These are phyloP conservation scores for Meliscaeva auricollis DNA, from an alignment of 2,888 invertebrate genomes.

Conservation along the genomic window DNA sequence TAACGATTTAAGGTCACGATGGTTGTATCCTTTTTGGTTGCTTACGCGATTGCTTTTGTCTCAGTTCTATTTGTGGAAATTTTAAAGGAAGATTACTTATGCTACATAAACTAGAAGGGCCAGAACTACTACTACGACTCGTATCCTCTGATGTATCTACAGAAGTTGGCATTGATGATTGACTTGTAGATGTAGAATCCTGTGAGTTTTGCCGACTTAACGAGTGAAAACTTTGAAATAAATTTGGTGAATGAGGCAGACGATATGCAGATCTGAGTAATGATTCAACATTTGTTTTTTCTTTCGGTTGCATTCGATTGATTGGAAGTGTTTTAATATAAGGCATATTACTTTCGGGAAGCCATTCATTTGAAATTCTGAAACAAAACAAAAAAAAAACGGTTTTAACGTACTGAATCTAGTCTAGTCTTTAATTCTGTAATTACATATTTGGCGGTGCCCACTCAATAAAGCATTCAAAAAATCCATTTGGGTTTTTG, in stretches of 20 bases:
- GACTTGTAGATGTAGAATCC: slow-evolving; percentile 51
- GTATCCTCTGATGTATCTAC: slow-evolving; percentile 51
- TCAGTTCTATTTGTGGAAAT: slow-evolving; percentile 80
- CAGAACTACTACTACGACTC: slow-evolving; percentile 67
- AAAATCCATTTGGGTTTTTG: slow-evolving; percentile 87
- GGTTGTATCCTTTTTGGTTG: slow-evolving; percentile 80
- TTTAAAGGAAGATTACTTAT: slow-evolving; percentile 67
- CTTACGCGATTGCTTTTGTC: slow-evolving; percentile 83
- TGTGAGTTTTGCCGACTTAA: slow-evolving; percentile 68
- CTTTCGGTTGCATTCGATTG: slow-evolving; percentile 81
- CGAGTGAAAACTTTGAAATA: slow-evolving; percentile 78
- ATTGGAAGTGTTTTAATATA: slow-evolving; percentile 86
- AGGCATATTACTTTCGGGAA: slow-evolving; percentile 89
- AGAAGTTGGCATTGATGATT: slow-evolving; percentile 50
- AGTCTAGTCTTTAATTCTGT: neutral
- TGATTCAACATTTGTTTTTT: slow-evolving; percentile 82
- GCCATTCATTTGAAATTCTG: slow-evolving; percentile 95
- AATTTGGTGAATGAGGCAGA: slow-evolving; percentile 81
- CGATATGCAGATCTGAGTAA: slow-evolving; percentile 81
- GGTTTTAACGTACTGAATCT: neutral
- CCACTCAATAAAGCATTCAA: slow-evolving; percentile 92
- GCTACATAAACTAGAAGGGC: slow-evolving; percentile 52
- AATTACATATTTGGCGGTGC: slow-evolving; percentile 94
- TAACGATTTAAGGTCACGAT: slow-evolving; percentile 78
- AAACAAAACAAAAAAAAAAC: slow-evolving; percentile 75